phyloP scores from a whole-genome alignment of 2,888 invertebrate genomes.

The Penaeus monodon region DNA sequence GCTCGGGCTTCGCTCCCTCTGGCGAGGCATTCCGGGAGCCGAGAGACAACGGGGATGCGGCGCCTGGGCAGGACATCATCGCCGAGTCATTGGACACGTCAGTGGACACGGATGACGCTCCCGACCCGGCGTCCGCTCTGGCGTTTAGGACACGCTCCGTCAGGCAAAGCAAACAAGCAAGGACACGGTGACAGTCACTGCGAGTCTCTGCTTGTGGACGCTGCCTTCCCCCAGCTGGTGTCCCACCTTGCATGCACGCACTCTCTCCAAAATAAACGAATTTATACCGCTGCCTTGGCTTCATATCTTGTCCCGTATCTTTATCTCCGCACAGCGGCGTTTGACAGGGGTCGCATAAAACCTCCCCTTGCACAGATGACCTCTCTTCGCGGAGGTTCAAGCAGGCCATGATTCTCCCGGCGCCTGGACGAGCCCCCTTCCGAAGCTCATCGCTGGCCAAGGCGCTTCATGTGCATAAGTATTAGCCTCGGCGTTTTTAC shows the following conservation, averaged over 20 bases:
- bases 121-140: constrained; percentile 21
- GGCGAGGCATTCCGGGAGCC: constrained; percentile 13
- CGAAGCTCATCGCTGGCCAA: constrained; percentile 27
- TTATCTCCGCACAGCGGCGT: too few species aligned
- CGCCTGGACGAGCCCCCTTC: background rate
- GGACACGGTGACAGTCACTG: background rate
- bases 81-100: constrained; percentile 22
- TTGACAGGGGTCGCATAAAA: too few species aligned
- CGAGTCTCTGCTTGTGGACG: background rate
- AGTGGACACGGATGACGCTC: constrained; percentile 24
- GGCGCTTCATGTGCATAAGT: constrained; percentile 27
- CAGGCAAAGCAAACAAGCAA: constrained; percentile 1
- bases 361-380: too few species aligned
- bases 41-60: constrained; percentile 40
- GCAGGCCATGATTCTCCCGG: constrained; percentile 15
- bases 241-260: too few species aligned
- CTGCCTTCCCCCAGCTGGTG: background rate
- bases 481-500: constrained; percentile 35
- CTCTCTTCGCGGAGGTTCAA: too few species aligned
- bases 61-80: background rate
- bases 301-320: too few species aligned
- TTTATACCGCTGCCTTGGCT: too few species aligned
- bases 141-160: background rate
- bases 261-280: too few species aligned
- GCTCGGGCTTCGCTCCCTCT: background rate